Evolutionary conservation across 2,797 vertebrate genomes (phyloP), one percentile per base, ranked within the genome.

Genomic region (Alcedo quadribrachys): DNA sequence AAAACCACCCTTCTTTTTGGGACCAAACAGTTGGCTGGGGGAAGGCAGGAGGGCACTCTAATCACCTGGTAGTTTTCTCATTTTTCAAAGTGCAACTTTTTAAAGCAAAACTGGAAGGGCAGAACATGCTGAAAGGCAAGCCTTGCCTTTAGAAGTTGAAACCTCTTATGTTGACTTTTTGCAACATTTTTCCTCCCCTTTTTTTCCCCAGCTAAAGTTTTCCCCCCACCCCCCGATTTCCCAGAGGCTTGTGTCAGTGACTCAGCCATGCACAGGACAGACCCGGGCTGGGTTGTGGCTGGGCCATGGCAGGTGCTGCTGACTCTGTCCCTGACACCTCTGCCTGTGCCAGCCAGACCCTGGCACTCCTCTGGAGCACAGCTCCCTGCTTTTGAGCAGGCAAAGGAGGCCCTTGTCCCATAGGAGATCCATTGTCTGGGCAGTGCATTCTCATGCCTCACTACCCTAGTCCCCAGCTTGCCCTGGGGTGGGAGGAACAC

Each of bases 211-310:
- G 8, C 12, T 76, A 33, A 79, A 81, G n/a, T 16, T 53, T 7
- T 8, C 2, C 4, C 12, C 24, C 17, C 3, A 1, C 17, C n/a
- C 13, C 35, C 19, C 9, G 1, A 5, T 22, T 66, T 75, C 58
- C 82, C 50, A 17, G 46, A 76, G 24, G 63, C 32, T 87, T 27
- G 20, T 87, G 79, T 51, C 60, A 57, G 40, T 80, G 54, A 68
- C 76, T 79, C 58, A 61, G 46, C 12, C 1, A 0, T 19, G 54
- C 9, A 0, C 27, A 16, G 50, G 50, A 25, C 50, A 16, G 50
- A 27, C 14, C 5, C 2, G 54, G 48, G 20, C 48, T 68, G 2
- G 20, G 81, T 42, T 77, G 87, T 8, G 14, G 43, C 40, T 35
- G 40, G 58, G 32, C 32, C 10, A 27, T 14, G 42, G 28, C 57